phyloP scores from a whole-genome alignment of 1,140 invertebrate species.

The Protaetia brevitarsis region DNA sequence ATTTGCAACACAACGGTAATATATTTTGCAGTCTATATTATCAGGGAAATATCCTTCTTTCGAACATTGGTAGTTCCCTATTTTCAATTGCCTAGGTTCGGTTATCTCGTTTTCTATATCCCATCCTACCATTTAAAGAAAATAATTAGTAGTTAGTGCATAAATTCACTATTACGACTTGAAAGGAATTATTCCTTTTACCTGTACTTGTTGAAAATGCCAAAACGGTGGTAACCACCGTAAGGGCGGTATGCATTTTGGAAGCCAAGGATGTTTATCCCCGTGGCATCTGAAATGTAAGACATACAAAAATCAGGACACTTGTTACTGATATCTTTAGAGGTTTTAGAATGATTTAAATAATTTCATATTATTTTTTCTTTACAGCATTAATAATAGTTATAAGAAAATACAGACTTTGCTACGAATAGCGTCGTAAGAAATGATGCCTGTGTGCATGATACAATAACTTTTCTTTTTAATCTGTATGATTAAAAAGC shows the following conservation, averaged over 20 bases:
- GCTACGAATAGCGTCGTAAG: too few relatives aligned
- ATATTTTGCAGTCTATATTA: constrained; percentile 37
- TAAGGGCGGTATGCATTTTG: not conserved
- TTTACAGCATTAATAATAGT: too few relatives aligned
- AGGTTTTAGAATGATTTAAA: too few relatives aligned
- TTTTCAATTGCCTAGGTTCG: not conserved
- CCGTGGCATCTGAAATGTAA: not conserved
- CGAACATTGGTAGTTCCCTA: constrained; percentile 25
- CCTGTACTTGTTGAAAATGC: not conserved
- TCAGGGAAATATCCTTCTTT: constrained; percentile 43
- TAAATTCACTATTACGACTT: too few relatives aligned
- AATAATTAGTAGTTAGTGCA: too few relatives aligned
- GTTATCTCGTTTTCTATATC: not conserved
- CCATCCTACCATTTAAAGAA: not conserved
- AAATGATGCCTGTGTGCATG: too few relatives aligned
- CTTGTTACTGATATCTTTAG: too few relatives aligned
- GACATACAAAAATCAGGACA: not conserved
- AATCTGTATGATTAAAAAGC: too few relatives aligned
- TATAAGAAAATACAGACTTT: too few relatives aligned
- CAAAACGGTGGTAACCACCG: not conserved
- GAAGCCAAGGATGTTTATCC: not conserved
- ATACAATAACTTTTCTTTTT: too few relatives aligned
- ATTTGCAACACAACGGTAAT: constrained; percentile 40
- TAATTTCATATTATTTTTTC: too few relatives aligned
- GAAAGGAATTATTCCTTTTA: not conserved